phyloP scores from a whole-genome alignment of 1,140 invertebrate genomes.

The Dendrolimus kikuchii region DNA sequence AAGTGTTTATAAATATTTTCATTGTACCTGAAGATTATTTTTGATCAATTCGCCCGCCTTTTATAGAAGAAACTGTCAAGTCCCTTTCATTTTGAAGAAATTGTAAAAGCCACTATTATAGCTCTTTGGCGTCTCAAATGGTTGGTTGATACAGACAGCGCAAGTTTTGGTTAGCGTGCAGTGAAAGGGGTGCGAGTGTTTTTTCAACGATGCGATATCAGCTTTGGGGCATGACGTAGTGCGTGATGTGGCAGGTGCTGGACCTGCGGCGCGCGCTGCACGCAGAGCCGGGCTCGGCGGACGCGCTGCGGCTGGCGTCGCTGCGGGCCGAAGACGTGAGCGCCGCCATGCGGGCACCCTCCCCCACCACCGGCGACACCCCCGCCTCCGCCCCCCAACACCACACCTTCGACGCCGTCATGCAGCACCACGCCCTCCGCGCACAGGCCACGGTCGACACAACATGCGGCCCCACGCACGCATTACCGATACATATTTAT shows the following conservation, averaged over 20 bases:
- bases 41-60: no score
- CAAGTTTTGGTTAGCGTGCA: no score
- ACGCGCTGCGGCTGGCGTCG: conserved; percentile 64
- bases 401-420: conserved; percentile 20
- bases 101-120: no score
- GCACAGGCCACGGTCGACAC: conserved; percentile 43
- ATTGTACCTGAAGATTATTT: no score
- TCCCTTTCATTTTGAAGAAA: no score
- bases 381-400: conserved; percentile 24
- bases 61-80: no score
- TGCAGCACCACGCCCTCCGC: conserved; percentile 63
- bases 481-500: conserved; percentile 2
- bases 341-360: conserved; percentile 25
- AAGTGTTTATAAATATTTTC: no score
- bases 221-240: conserved; percentile 5
- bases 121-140: no score
- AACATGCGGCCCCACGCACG: conserved; percentile 13
- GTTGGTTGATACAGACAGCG: no score
- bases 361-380: conserved; percentile 23
- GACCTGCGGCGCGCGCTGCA: conserved; percentile 79
- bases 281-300: conserved; percentile 73
- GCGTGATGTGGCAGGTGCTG: conserved; percentile 73
- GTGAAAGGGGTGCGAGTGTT: not conserved
- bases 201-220: not conserved
- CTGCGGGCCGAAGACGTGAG: conserved; percentile 68